phyloP scores from a whole-genome alignment of 2,797 vertebrate genomes.

The Telmatherina bonti region DNA sequence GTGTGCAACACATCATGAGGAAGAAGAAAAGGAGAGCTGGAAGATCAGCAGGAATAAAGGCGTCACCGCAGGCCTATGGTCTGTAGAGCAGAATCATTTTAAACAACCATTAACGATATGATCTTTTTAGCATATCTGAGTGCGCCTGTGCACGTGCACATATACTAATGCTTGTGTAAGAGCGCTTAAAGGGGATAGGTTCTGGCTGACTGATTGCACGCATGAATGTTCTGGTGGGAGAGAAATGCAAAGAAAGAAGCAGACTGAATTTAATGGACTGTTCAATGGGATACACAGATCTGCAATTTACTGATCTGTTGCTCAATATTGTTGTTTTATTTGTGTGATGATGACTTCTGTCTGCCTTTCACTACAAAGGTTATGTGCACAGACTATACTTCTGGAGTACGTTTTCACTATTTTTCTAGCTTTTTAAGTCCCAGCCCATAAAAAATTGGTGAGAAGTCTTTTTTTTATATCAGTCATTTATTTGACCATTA shows the following conservation, averaged over 20 bases:
- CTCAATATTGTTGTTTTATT: conserved; percentile 26
- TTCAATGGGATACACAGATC: conserved; percentile 26
- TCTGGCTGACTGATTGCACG: conserved; percentile 12
- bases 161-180: conserved; percentile 24
- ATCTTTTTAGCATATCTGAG: conserved; percentile 5
- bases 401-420: background rate
- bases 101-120: conserved; percentile 40
- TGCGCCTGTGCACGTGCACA: conserved; percentile 19
- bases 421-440: no score
- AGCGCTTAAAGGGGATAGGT: conserved; percentile 24
- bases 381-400: conserved; percentile 1
- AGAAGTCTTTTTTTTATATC: no score
- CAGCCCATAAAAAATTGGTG: no score
- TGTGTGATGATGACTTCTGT: conserved; percentile 2
- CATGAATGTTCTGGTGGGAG: conserved; percentile 18
- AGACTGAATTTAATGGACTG: conserved; percentile 43
- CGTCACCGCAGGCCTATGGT: conserved; percentile 41
- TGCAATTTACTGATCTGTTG: conserved; percentile 34
- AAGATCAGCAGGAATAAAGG: conserved; percentile 44
- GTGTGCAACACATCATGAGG: conserved; percentile 37
- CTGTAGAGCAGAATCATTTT: conserved; percentile 34
- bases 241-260: conserved; percentile 26
- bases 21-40: conserved; percentile 41
- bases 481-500: no score
- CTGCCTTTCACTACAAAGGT: background rate